phyloP scores from a whole-genome alignment of 1,140 invertebrate genomes.

The Drosophila melanogaster region Release_6_plus_ISO1_MT NC_004354.4:9357501-9358000 shows the following conservation, averaged over 20 bases:
- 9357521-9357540: constrained; percentile 9
- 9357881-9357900: constrained; percentile 17
- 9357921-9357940: constrained; percentile 40
- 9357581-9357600: constrained; percentile 94
- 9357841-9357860: neutral
- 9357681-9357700: constrained; percentile 36
- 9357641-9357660: constrained; percentile 91
- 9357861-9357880: neutral
- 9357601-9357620: constrained; percentile 93
- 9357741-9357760: constrained; percentile 8
- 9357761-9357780: constrained; percentile 18
- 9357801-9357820: constrained; percentile 65
- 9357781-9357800: constrained; percentile 70
- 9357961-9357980: constrained; percentile 16
- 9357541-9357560: neutral
- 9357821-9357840: constrained; percentile 10
- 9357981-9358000: neutral
- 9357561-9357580: constrained; percentile 96
- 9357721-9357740: constrained; percentile 31
- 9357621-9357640: constrained; percentile 95
- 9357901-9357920: constrained; percentile 32
- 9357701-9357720: constrained; percentile 35
- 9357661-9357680: constrained; percentile 88
- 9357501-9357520: neutral
- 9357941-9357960: constrained; percentile 54